Evolutionary conservation across 2,113 vertebrate species (phyloP), one percentile per base, ranked within the genome.

Genomic region (Tetrax tetrax): DNA sequence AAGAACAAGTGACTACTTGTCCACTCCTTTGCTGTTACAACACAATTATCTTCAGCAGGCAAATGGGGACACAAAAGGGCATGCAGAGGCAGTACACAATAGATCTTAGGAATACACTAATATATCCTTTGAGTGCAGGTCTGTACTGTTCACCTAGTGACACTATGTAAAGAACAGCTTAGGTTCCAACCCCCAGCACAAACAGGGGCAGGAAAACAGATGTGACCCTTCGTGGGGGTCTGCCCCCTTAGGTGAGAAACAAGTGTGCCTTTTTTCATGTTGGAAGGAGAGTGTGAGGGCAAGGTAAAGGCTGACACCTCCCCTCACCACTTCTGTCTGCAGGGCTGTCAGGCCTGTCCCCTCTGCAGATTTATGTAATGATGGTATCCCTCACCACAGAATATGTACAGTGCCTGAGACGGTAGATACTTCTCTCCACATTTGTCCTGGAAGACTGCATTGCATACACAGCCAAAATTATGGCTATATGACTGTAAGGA

Each of bases 21-120:
- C 80, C 91, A 37, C 60, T 81, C 27, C 47, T 71, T 15, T 23
- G 48, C 93, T 95, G 64, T 69, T 60, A 82, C 81, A 87, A 90
- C 83, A 78, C 60, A 86, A 35, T 23, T 65, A 64, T 43, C 89
- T 81, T 76, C 68, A 91, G 64, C 64, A 90, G 87, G 86, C 80
- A 95, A 84, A 77, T 1, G 51, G 83, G 93, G 89, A 95, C 83
- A 91, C 81, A 81, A 57, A 74, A 92, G 72, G 80, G 80, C 91
- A 94, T 0, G 18, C 0, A 0, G 68, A 95, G 93, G 72, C 16
- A 0, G 6, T 6, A 75, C 5, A 9, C 28, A 66, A 21, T 81
- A 59, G 72, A 95, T 47, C 60, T 91, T 28, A 21, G 31, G 43
- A 81, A 38, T 50, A 89, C 7, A 15, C 25, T n/a, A 53, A 86